Evolutionary conservation across 2,888 invertebrate species (phyloP), one percentile per base, ranked within the genome.

Genomic region (Encarsia formosa): DNA sequence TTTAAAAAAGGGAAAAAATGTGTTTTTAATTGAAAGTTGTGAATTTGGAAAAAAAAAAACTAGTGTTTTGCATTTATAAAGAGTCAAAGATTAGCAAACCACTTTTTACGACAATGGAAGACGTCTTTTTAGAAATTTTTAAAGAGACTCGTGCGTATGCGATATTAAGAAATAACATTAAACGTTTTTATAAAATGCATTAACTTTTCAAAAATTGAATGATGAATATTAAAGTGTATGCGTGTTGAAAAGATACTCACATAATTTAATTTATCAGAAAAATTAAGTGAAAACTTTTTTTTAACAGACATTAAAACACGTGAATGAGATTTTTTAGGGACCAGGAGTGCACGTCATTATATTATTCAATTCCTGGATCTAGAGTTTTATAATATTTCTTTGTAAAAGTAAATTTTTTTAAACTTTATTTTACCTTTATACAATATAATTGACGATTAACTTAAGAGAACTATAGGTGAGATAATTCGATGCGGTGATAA

Each of bases 41-140:
- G 5, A 32, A 15, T 13, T 32, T 32, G 32, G n/a, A 5, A 32
- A 45, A 51, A 43, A 32, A 37, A 44, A n/a, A n/a, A n/a, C n/a
- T n/a, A 48, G 31, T 37, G 38, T 46, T n/a, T 26, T 38, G n/a
- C 20, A 23, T n/a, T 20, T 16, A 24, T 29, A 42, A 35, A 47
- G 37, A 44, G 39, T 22, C 37, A 55, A 24, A 48, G 46, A 53
- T 49, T 38, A 51, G 53, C 48, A 51, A 53, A 58, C 51, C 55
- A 56, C 58, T 58, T 58, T 56, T 56, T 58, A 56, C 51, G 53
- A 58, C 47, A 43, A 37, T 52, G 51, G 43, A 52, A 49, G 38
- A 52, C 43, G 42, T 55, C 47, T 54, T 54, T 55, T 55, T 55
- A 52, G 49, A 45, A 49, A 44, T 55, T 55, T 55, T 52, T 52